phyloP scores from a whole-genome alignment of 2,888 invertebrate genomes.

The Orchesellides sinensis region DNA sequence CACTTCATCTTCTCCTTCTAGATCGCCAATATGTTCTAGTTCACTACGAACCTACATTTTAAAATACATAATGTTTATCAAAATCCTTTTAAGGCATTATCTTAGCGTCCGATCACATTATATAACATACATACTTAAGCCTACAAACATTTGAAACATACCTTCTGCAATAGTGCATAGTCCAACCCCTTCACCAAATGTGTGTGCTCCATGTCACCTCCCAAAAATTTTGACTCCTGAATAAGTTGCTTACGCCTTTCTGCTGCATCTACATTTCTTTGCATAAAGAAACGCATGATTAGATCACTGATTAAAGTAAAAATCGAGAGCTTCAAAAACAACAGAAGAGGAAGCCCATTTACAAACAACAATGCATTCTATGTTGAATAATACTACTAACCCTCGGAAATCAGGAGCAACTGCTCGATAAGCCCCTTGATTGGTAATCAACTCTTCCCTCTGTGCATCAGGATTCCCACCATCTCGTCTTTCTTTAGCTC shows the following conservation, averaged over 20 bases:
- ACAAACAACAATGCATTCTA: background rate
- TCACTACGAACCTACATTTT: conserved; percentile 85
- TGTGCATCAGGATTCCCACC: conserved; percentile 87
- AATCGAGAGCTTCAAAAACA: no score
- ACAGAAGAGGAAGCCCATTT: no score
- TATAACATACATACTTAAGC: background rate
- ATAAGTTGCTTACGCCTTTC: conserved; percentile 96
- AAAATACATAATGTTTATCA: background rate
- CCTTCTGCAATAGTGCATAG: conserved; percentile 94
- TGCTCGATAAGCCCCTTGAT: conserved; percentile 89
- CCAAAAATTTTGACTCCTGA: conserved; percentile 99
- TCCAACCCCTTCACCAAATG: conserved; percentile 99
- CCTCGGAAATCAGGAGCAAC: conserved; percentile 98
- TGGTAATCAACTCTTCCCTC: conserved; percentile 90
- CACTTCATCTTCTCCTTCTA: conserved; percentile 87
- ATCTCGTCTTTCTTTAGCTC: conserved; percentile 93
- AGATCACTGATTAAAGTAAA: no score
- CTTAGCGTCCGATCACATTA: background rate
- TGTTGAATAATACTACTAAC: conserved; percentile 77
- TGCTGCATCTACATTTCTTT: conserved; percentile 87
- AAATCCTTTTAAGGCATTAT: no score
- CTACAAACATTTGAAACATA: conserved; percentile 76
- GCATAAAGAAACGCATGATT: background rate
- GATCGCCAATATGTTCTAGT: conserved; percentile 85
- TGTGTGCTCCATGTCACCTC: conserved; percentile 99